Evolutionary conservation across 30 jellyfish, hydroid and myxozoan genomes (phyloP).

Genomic region (Chrysaora quinquecirrha): DNA sequence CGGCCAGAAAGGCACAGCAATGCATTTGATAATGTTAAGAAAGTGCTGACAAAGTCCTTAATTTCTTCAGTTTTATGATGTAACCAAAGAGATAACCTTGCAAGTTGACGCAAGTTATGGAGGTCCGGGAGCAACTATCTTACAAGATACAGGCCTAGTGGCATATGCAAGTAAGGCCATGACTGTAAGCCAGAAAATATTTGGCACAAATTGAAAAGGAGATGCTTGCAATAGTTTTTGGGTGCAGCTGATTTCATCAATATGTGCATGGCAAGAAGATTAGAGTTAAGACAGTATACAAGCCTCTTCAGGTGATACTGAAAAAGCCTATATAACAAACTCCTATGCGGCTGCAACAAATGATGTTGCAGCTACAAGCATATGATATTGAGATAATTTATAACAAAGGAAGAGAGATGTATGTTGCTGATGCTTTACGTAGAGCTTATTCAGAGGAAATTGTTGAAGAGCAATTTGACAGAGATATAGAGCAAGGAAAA

Average conservation of each 20-base stretch:
- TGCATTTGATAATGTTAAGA: conserved; percentile 27
- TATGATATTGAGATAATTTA: conserved; percentile 10
- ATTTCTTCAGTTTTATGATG: conserved; percentile 18
- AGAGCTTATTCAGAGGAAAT: conserved; percentile 34
- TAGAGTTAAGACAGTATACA: conserved; percentile 24
- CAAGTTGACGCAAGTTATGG: conserved; percentile 37
- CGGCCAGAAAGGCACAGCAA: conserved; percentile 4
- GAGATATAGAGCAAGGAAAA: conserved; percentile 29
- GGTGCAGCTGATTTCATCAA: conserved; percentile 25
- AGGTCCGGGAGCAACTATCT: conserved; percentile 42
- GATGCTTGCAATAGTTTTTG: conserved; percentile 33
- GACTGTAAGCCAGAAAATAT: conserved; percentile 14
- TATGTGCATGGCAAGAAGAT: conserved; percentile 21
- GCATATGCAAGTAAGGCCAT: conserved; percentile 36
- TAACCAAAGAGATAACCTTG: conserved; percentile 8
- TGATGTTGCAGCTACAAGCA: conserved; percentile 34
- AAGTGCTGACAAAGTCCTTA: conserved; percentile 5
- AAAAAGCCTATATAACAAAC: conserved; percentile 26
- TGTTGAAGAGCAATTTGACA: conserved; percentile 33
- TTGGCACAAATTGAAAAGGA: conserved; percentile 41
- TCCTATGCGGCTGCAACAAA: conserved; percentile 38
- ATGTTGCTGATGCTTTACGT: conserved; percentile 32
- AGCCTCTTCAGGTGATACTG: conserved; percentile 40
- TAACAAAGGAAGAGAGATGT: conserved; percentile 23
- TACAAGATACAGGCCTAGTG: conserved; percentile 30